These are phyloP conservation scores for Drosophila paramelanica DNA, from an alignment of 2,888 invertebrate genomes.

Conservation along the genomic window DNA sequence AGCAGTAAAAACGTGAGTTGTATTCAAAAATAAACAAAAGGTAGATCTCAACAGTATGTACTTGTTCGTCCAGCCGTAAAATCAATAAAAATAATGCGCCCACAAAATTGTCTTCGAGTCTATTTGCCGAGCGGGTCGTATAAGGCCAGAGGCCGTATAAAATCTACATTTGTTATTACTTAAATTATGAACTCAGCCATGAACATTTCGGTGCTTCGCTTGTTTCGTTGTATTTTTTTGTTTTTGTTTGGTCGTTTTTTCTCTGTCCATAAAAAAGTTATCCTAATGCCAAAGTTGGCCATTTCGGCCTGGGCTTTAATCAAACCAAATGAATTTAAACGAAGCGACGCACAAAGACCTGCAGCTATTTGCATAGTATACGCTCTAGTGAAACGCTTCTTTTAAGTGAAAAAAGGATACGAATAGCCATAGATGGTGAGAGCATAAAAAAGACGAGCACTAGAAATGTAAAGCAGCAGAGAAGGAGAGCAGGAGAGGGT, in stretches of 20 bases:
- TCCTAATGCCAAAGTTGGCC: constrained; percentile 37
- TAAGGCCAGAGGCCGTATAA: constrained; percentile 23
- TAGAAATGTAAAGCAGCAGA: constrained; percentile 36
- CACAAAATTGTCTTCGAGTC: constrained; percentile 52
- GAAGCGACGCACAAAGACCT: constrained; percentile 72
- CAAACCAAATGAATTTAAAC: constrained; percentile 80
- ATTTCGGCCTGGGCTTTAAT: constrained; percentile 64
- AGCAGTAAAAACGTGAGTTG: constrained; percentile 59
- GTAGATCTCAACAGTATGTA: constrained; percentile 6
- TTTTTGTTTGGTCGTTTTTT: too few species aligned
- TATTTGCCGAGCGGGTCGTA: constrained; percentile 26
- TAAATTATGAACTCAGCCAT: constrained; percentile 64
- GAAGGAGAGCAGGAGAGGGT: constrained; percentile 1
- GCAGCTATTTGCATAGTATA: constrained; percentile 75
- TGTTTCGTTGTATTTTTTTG: background rate
- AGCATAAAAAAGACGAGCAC: constrained; percentile 48
- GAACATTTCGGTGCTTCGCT: constrained; percentile 17
- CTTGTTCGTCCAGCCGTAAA: constrained; percentile 31
- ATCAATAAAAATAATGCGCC: constrained; percentile 59
- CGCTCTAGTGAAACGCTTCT: constrained; percentile 66
- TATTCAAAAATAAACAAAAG: constrained; percentile 49
- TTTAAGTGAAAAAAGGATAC: constrained; percentile 76
- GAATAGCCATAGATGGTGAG: constrained; percentile 42
- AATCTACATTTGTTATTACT: constrained; percentile 54
- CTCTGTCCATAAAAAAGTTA: constrained; percentile 43